Base-by-base conservation (phyloP, 2,113 vertebrate genomes). In the Phasianus colchicus region DNA sequence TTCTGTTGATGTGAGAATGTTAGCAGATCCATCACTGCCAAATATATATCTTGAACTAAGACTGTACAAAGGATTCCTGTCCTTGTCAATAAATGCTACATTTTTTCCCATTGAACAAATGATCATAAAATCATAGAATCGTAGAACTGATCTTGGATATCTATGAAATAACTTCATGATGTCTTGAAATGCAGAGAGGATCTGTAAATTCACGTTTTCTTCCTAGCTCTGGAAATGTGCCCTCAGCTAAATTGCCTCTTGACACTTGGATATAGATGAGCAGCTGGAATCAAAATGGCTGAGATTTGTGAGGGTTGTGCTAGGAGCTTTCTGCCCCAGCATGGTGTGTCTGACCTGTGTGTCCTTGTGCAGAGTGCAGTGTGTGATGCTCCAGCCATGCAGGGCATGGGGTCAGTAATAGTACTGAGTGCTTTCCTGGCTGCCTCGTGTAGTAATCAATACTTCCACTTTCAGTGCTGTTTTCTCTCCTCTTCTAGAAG, bases 371-470 rank as follows among this genome's bases (percentile, higher is more conserved):
- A 52, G 54, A 29, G 18, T 32, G 57, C 17, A 65, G 25, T 2
- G 0, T 1, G 2, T 0, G 0, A 14, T 36, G 5, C n/a, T 58
- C 78, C 38, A 43, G 2, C 10, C 24, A 0, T 6, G 19, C 5
- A 7, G 34, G 32, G 10, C 32, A 42, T 25, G 12, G 63, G 52
- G 50, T 29, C 45, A 60, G 48, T 32, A 61, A 22, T 57, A 40
- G 34, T 11, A 52, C 50, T 74, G 48, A 2, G 25, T 63, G 61
- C 57, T 24, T 8, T 2, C 30, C 66, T 38, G 17, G 6, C 12
- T 45, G 47, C 48, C 63, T 30, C 11, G 17, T 0, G 8, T 2
- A 10, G 38, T 25, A 13, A 78, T 22, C 69, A 47, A 12, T 48
- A 7, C 18, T 57, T 45, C 9, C 16, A 5, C 15, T 20, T 52